Conservation (phyloP, 2,888 invertebrate species). For the Phymatocera aterrima region DNA sequence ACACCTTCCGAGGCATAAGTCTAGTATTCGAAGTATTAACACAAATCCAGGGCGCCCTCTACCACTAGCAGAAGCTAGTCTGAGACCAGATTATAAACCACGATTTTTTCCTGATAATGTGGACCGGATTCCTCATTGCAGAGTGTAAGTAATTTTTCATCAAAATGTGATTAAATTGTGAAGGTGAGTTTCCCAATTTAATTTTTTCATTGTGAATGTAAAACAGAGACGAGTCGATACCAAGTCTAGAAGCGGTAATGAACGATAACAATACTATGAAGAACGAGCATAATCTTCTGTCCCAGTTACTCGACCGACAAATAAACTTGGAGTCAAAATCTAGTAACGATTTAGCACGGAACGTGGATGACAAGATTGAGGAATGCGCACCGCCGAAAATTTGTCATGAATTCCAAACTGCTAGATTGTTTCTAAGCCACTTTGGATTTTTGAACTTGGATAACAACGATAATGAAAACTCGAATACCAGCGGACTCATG, state of each 20-base stretch:
- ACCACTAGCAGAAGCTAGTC: slow-evolving; percentile 84
- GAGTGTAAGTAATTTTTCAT: slow-evolving; percentile 80
- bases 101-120: slow-evolving; percentile 89
- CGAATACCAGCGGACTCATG: slow-evolving; percentile 78
- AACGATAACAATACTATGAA: slow-evolving; percentile 75
- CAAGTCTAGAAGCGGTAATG: slow-evolving; percentile 88
- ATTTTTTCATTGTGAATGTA: slow-evolving; percentile 27
- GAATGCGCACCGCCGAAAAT: slow-evolving; percentile 89
- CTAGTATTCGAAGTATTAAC: slow-evolving; percentile 81
- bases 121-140: slow-evolving; percentile 86
- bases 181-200: background rate
- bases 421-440: slow-evolving; percentile 95
- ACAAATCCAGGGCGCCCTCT: slow-evolving; percentile 84
- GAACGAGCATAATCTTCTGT: slow-evolving; percentile 82
- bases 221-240: slow-evolving; percentile 91
- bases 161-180: slow-evolving; percentile 32
- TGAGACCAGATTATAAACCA: slow-evolving; percentile 82
- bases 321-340: slow-evolving; percentile 75
- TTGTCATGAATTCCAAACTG: slow-evolving; percentile 96
- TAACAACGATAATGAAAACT: slow-evolving; percentile 62
- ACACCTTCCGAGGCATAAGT: slow-evolving; percentile 90
- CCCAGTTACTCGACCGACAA: slow-evolving; percentile 85
- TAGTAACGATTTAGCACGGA: slow-evolving; percentile 70
- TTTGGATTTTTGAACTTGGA: slow-evolving; percentile 87
- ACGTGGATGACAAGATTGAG: slow-evolving; percentile 76